These are phyloP conservation scores for Elgaria multicarinata DNA, from an alignment of 2,113 vertebrate genomes.

Conservation along the genomic window DNA sequence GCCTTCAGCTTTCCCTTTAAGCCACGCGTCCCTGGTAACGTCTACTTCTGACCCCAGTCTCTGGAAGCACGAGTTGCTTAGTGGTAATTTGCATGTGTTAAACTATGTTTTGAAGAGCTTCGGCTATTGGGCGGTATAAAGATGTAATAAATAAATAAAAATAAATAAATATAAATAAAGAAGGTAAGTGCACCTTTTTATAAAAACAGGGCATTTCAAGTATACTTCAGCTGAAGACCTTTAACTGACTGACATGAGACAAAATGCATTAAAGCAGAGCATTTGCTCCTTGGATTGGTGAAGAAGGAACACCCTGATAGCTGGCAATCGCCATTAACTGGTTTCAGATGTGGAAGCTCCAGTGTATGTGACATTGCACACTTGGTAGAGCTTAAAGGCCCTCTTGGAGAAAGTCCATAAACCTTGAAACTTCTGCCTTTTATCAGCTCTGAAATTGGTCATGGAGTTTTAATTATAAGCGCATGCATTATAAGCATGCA, in stretches of 20 bases:
- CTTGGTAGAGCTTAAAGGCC: conserved; percentile 80
- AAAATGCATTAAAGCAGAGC: conserved; percentile 49
- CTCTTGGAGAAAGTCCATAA: conserved; percentile 70
- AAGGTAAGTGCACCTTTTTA: conserved; percentile 56
- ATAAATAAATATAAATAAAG: no score
- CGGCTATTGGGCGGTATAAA: no score
- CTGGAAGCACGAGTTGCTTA: neutral
- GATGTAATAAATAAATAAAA: no score
- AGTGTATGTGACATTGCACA: conserved; percentile 63
- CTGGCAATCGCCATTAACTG: conserved; percentile 74
- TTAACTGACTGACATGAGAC: conserved; percentile 42
- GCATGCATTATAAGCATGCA: no score
- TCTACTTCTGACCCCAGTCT: neutral
- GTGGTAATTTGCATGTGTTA: conserved; percentile 41
- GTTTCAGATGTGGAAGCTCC: conserved; percentile 78
- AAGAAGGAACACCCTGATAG: conserved; percentile 64
- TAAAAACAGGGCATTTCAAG: conserved; percentile 40
- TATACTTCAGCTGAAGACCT: conserved; percentile 57
- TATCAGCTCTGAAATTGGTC: conserved; percentile 80
- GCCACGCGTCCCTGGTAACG: neutral
- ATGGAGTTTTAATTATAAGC: conserved; percentile 79
- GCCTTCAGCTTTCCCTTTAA: neutral
- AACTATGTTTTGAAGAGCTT: no score
- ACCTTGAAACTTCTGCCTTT: conserved; percentile 77
- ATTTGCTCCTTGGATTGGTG: conserved; percentile 68